Evolutionary conservation across 2,888 invertebrate genomes (phyloP).

Genomic region (Clunio marinus): DNA sequence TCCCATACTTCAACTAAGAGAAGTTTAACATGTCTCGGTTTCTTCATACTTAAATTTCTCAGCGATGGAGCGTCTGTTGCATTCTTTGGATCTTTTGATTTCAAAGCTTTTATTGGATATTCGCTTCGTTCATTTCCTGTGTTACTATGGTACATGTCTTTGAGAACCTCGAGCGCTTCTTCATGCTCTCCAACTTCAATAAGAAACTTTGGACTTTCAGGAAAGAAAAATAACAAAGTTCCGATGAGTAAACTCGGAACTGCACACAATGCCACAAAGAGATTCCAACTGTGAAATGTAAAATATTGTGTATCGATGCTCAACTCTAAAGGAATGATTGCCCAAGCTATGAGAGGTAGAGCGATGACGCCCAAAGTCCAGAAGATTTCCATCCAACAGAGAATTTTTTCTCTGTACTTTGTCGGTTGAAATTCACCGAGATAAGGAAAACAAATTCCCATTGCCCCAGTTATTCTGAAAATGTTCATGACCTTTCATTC

Average conservation of each 20-base stretch:
- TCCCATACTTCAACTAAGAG: constrained; percentile 67
- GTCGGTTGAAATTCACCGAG: constrained; percentile 77
- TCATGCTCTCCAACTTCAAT: constrained; percentile 75
- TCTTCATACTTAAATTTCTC: constrained; percentile 64
- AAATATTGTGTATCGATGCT: constrained; percentile 54
- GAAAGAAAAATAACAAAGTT: constrained; percentile 68
- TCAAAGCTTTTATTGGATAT: constrained; percentile 68
- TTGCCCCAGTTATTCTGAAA: constrained; percentile 71
- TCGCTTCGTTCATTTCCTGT: constrained; percentile 65
- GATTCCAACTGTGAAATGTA: constrained; percentile 74
- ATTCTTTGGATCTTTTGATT: constrained; percentile 57
- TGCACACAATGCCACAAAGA: constrained; percentile 72
- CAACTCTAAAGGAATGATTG: constrained; percentile 67
- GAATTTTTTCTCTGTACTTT: constrained; percentile 71
- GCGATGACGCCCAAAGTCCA: constrained; percentile 76
- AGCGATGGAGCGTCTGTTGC: constrained; percentile 56
- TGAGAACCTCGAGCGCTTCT: constrained; percentile 65
- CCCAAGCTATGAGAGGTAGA: constrained; percentile 73
- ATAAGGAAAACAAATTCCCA: constrained; percentile 79
- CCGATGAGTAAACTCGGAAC: constrained; percentile 64
- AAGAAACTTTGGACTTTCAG: constrained; percentile 78
- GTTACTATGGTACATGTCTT: constrained; percentile 65
- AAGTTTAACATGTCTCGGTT: constrained; percentile 67
- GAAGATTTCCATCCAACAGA: constrained; percentile 83
- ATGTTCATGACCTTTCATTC: no score